Conservation (phyloP, 2,888 invertebrate genomes). For the Linyphia triangularis region DNA sequence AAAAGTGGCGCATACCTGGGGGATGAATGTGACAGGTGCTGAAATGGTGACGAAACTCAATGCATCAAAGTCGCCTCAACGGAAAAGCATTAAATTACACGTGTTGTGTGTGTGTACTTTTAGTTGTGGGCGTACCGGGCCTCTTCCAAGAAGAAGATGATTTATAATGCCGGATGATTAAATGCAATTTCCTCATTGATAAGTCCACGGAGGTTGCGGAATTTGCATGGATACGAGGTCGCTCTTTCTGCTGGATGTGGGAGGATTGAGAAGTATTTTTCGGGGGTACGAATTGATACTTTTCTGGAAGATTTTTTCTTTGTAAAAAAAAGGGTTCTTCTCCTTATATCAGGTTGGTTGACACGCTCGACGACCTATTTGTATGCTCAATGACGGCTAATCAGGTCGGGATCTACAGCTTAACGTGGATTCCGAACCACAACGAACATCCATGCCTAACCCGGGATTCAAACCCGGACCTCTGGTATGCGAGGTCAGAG, state of each 20-base stretch:
- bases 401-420: too few species aligned
- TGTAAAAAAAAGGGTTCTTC: too few species aligned
- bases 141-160: not conserved
- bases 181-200: constrained; percentile 44
- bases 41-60: constrained; percentile 60
- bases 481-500: too few species aligned
- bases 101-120: constrained; percentile 58
- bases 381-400: too few species aligned
- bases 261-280: not conserved
- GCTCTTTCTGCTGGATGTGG: not conserved
- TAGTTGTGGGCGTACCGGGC: constrained; percentile 59
- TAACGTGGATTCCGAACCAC: too few species aligned
- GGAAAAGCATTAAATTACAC: constrained; percentile 67
- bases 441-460: too few species aligned
- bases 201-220: not conserved
- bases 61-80: constrained; percentile 70
- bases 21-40: constrained; percentile 72
- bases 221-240: not conserved
- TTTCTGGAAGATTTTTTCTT: too few species aligned
- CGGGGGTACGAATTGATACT: too few species aligned
- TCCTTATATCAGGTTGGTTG: too few species aligned
- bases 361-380: too few species aligned
- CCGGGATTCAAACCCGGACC: too few species aligned
- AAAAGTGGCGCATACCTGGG: constrained; percentile 56
- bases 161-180: constrained; percentile 32